Evolutionary conservation across 2,797 vertebrate genomes (phyloP), one percentile per base, ranked within the genome.

Genomic region (Xenops minutus): DNA sequence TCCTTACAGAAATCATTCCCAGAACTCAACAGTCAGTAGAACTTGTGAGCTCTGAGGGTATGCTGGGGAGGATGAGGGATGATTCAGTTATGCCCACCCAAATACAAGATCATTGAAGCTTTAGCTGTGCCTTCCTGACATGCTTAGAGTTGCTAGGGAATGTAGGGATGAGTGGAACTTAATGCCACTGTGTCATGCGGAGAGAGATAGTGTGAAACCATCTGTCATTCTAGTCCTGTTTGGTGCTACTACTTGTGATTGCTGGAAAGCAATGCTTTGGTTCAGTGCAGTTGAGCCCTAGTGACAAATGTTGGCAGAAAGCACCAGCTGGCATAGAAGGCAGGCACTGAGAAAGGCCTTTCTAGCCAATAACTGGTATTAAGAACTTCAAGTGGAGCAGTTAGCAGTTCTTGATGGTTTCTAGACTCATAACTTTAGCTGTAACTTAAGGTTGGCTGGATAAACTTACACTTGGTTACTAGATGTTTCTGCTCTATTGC

Each of bases 401-500:
- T 48, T 76, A 74, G 52, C 11, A 61, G 59, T 85, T 91, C n/a
- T 72, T 76, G 24, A 51, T 82, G 51, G n/a, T 64, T 87, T 91
- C 30, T 73, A 79, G 78, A 39, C 34, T 78, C 37, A 67, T 77
- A 71, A 76, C 22, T 69, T 63, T 6, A 89, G 39, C n/a, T 77
- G 15, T 76, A 89, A 41, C 9, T 72, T 66, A 39, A 82, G 16
- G 36, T 48, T 75, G 63, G 46, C 71, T 52, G 48, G 48, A 52
- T 89, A 76, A 93, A 73, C 72, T 84, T 85, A 81, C 9, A 20
- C 46, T 76, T 89, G 39, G 41, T 87, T 49, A 26, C 72, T 85
- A 88, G 82, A 22, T 39, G 39, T 78, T 95, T 75, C 54, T 95
- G 76, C 96, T 96, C 95, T 97, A 93, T 96, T 97, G 76, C 82